phyloP scores from a whole-genome alignment of 1,140 invertebrate genomes.

The Microvelia longipes region DNA sequence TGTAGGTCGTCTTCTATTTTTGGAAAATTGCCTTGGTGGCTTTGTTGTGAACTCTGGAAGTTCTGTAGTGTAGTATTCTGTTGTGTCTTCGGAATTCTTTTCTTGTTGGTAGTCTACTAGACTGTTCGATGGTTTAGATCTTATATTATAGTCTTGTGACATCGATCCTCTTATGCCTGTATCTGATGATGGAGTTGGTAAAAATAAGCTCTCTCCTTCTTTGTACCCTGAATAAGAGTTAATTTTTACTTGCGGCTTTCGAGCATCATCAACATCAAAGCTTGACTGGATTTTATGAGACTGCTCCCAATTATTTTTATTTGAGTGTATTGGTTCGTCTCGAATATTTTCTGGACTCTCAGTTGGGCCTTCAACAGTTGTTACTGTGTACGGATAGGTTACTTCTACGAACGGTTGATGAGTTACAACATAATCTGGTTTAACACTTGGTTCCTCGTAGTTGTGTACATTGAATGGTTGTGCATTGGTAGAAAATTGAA shows the following conservation, averaged over 20 bases:
- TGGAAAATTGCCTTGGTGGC: neutral
- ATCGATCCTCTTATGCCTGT: neutral
- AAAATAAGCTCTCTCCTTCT: conserved; percentile 3
- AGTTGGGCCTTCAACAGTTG: conserved; percentile 17
- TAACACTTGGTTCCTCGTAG: conserved; percentile 2
- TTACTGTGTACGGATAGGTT: conserved; percentile 14
- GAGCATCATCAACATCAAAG: neutral
- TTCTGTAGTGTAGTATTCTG: conserved; percentile 2
- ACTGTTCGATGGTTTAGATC: neutral
- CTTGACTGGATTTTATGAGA: neutral
- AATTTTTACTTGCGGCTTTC: neutral
- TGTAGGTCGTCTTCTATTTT: conserved; percentile 4
- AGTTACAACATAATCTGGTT: conserved; percentile 7
- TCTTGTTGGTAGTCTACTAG: neutral
- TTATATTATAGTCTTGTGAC: neutral
- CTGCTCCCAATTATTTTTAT: neutral
- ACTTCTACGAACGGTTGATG: neutral
- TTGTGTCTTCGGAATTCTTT: neutral
- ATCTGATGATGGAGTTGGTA: conserved; percentile 17
- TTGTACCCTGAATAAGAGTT: neutral
- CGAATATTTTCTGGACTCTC: neutral
- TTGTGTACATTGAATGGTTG: conserved; percentile 8
- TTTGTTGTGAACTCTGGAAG: conserved; percentile 10
- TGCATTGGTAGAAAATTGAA: conserved; percentile 10
- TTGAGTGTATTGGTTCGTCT: neutral